phyloP scores from a whole-genome alignment of 2,113 vertebrate species.

The Oryzias javanicus region DNA sequence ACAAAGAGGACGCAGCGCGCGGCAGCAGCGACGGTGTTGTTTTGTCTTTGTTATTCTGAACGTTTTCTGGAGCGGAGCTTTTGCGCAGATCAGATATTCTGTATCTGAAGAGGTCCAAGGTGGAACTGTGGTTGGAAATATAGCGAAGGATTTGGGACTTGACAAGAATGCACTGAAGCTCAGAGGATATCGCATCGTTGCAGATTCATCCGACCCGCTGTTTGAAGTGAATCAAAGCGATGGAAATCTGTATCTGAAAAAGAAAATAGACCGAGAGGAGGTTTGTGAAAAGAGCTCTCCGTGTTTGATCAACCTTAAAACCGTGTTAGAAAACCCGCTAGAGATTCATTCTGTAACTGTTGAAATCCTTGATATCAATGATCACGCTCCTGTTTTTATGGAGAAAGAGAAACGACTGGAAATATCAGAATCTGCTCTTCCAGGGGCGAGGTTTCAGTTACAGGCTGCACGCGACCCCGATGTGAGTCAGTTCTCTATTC shows the following conservation, averaged over 20 bases:
- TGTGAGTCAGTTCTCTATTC: conserved; percentile 55
- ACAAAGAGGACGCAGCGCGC: conserved; percentile 44
- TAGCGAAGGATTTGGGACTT: conserved; percentile 73
- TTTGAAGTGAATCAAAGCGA: conserved; percentile 69
- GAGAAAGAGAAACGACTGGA: conserved; percentile 59
- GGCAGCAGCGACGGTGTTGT: conserved; percentile 8
- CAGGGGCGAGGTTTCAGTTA: conserved; percentile 60
- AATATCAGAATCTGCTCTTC: conserved; percentile 43
- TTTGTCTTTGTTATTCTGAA: conserved; percentile 34
- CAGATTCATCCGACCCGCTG: conserved; percentile 50
- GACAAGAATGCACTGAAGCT: conserved; percentile 53
- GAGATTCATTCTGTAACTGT: conserved; percentile 67
- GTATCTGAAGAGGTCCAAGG: conserved; percentile 71
- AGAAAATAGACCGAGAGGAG: conserved; percentile 57
- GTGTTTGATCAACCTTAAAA: conserved; percentile 58
- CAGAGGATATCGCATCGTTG: conserved; percentile 55
- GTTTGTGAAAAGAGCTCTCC: conserved; percentile 41
- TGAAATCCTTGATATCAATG: conserved; percentile 68
- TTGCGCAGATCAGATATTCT: conserved; percentile 60
- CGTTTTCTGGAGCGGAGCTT: conserved; percentile 34
- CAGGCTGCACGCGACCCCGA: conserved; percentile 61
- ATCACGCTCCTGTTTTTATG: conserved; percentile 61
- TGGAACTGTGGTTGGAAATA: conserved; percentile 73
- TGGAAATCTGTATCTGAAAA: conserved; percentile 68
- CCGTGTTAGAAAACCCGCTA: conserved; percentile 68